Evolutionary conservation across 2,797 vertebrate genomes (phyloP), one percentile per base, ranked within the genome.

Genomic region (Emys orbicularis): DNA sequence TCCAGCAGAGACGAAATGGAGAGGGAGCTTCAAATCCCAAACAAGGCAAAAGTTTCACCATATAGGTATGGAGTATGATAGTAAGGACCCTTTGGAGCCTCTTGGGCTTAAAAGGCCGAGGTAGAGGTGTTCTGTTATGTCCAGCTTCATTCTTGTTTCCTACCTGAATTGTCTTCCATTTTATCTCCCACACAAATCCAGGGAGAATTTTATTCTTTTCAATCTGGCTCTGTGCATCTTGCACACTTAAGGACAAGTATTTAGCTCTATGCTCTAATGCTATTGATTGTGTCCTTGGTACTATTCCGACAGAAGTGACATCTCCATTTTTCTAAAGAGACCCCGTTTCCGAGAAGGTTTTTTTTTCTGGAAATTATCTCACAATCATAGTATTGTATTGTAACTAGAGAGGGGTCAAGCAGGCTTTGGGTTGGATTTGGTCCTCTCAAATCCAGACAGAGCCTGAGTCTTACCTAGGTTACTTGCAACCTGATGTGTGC

Each of bases 1-100:
- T 96, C 88, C 79, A 97, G 74, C 56, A 83, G 19, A 37, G 37
- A 90, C 15, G 86, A 97, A 77, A 91, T 98, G 95, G n/a, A 68
- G 16, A 83, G 12, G 2, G 94, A 96, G 61, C 95, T 98, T n/a
- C 94, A 13, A 76, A 37, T 7, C 6, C 95, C 12, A 0, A 94
- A 74, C 90, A 95, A 47, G 59, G 97, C 97, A 56, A 87, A 52
- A 57, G 93, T 98, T 84, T 98, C 98, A 16, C 10, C 92, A 21
- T 98, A 98, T 89, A 98, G 98, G 98, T 98, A 68, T 77, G 95
- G 65, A 77, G 34, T 50, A 56, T 4, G 50, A n/a, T 50, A 47
- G 50, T 50, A 86, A 27, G 37, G 87, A 79, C 15, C 6, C 21
- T 41, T 88, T 56, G 84, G 59, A 53, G 19, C 7, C 25, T 44